Percentiles rank a stretch among this genome's conserved stretches.
Conservation (phyloP, 2,888 invertebrate species). For the Meteorus cinctellus region DNA sequence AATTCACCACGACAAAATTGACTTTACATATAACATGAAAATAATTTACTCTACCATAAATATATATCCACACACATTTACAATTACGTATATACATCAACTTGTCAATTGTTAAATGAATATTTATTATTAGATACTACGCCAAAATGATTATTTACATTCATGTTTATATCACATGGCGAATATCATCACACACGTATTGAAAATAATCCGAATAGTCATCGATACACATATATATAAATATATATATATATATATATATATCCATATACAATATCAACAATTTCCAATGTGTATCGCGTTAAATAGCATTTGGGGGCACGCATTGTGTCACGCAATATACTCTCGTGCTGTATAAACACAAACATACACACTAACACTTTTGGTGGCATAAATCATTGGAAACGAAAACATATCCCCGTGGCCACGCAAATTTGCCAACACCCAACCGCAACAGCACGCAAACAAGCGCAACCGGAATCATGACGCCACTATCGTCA, state of each 20-base stretch:
- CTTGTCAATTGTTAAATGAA: background rate
- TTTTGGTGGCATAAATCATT: slow-evolving; percentile 72
- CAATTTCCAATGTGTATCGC: slow-evolving; percentile 36
- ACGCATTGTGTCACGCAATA: slow-evolving; percentile 43
- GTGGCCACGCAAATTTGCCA: slow-evolving; percentile 73
- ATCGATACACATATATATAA: slow-evolving; percentile 43
- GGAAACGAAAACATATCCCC: slow-evolving; percentile 73
- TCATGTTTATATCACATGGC: background rate
- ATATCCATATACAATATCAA: slow-evolving; percentile 30
- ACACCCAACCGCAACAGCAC: slow-evolving; percentile 70
- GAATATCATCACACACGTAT: slow-evolving; percentile 5
- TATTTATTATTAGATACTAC: background rate
- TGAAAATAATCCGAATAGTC: slow-evolving; percentile 37
- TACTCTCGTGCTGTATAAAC: background rate
- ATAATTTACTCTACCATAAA: background rate
- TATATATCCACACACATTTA: background rate
- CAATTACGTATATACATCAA: background rate
- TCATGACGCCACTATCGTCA: slow-evolving; percentile 67
- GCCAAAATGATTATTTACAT: slow-evolving; percentile 1
- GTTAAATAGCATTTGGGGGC: slow-evolving; percentile 46
- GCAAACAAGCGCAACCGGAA: slow-evolving; percentile 72
- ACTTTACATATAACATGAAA: background rate
- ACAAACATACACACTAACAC: slow-evolving; percentile 55
- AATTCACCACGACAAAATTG: background rate
- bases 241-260: slow-evolving; percentile 21